phyloP scores from a whole-genome alignment of 1,140 invertebrate genomes.

The Bombus difficillimus region DNA sequence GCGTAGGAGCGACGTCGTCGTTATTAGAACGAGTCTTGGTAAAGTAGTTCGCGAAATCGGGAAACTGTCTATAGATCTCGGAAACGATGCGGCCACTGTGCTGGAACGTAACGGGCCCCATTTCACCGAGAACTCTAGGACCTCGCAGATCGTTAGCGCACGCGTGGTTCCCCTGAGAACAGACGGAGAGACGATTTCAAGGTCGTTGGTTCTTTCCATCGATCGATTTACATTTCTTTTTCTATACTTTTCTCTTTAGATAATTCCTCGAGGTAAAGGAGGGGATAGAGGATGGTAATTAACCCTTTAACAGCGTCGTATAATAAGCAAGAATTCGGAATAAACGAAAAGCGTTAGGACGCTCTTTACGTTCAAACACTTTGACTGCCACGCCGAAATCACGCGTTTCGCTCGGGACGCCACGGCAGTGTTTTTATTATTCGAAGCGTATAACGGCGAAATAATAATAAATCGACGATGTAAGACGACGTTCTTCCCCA shows the following conservation, averaged over 20 bases:
- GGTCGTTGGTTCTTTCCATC: constrained; percentile 15
- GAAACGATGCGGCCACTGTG: constrained; percentile 19
- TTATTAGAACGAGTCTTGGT: neutral
- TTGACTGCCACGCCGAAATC: too few species aligned
- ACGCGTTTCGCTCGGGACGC: too few species aligned
- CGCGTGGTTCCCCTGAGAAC: constrained; percentile 67
- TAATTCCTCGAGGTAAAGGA: constrained; percentile 1
- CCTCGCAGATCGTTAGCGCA: constrained; percentile 19
- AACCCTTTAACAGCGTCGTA: neutral
- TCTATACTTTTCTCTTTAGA: neutral
- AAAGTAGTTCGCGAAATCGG: neutral
- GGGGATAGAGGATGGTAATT: constrained; percentile 8
- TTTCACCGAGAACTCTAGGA: constrained; percentile 55
- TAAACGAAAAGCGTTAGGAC: too few species aligned
- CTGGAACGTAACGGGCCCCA: constrained; percentile 37
- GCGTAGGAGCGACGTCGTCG: neutral
- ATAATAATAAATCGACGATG: too few species aligned
- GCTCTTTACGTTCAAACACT: neutral
- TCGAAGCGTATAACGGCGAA: too few species aligned
- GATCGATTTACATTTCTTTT: neutral
- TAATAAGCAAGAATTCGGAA: too few species aligned
- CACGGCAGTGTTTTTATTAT: too few species aligned
- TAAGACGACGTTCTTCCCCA: accelerated
- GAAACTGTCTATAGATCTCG: constrained; percentile 36
- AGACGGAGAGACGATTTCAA: constrained; percentile 72